Evolutionary conservation across 2,888 invertebrate genomes (phyloP).

Genomic region (Dorcus parallelipipedus): DNA sequence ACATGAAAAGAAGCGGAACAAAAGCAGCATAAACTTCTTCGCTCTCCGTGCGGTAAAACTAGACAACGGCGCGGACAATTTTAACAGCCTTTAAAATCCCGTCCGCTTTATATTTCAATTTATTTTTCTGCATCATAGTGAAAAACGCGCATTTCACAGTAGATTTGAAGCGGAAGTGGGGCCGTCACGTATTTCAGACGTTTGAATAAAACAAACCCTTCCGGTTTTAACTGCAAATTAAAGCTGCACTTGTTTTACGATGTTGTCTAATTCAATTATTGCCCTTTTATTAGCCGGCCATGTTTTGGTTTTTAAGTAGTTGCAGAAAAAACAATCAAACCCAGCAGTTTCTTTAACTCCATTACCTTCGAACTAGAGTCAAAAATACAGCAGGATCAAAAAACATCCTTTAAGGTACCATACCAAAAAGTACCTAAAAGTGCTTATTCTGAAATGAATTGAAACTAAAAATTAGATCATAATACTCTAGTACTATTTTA

Average conservation of each 20-base stretch:
- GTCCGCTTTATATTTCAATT: constrained; percentile 20
- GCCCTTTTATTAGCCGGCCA: constrained; percentile 23
- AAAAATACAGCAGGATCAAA: too few relatives aligned
- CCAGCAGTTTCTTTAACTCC: too few relatives aligned
- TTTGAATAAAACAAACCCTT: constrained; percentile 35
- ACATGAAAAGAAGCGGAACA: not conserved
- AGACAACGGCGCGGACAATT: constrained; percentile 6
- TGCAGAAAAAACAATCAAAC: too few relatives aligned
- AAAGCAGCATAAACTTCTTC: not conserved
- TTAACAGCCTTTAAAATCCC: constrained; percentile 22
- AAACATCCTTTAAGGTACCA: too few relatives aligned
- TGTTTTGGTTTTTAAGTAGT: too few relatives aligned
- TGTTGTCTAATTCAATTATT: constrained; percentile 39
- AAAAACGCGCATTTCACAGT: constrained; percentile 27
- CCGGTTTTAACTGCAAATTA: constrained; percentile 41
- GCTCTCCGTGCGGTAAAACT: not conserved
- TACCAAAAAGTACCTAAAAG: too few relatives aligned
- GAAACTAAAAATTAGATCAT: too few relatives aligned
- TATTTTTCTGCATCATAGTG: constrained; percentile 26
- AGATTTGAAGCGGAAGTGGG: constrained; percentile 22
- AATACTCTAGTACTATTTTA: too few relatives aligned
- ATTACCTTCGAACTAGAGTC: too few relatives aligned
- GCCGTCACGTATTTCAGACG: constrained; percentile 32
- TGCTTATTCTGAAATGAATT: too few relatives aligned
- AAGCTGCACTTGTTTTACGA: constrained; percentile 38